Evolutionary conservation across 2,888 invertebrate species (phyloP).

Genomic region (Netelia inedita): DNA sequence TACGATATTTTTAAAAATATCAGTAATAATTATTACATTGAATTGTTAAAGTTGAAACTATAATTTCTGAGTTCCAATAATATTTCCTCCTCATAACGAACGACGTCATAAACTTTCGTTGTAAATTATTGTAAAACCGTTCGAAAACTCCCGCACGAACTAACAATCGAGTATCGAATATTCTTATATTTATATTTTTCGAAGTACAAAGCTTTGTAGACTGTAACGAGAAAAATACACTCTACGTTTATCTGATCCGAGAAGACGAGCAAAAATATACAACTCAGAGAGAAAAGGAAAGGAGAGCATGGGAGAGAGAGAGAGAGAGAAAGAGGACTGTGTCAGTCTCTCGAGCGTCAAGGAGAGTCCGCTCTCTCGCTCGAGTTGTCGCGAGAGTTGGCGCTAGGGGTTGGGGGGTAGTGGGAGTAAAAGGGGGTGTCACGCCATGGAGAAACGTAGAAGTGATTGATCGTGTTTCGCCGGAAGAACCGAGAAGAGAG

Average conservation of each 20-base stretch:
- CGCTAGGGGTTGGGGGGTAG: conserved; percentile 76
- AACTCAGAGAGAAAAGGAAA: conserved; percentile 59
- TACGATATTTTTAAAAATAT: no score
- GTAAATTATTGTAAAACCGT: conserved; percentile 16
- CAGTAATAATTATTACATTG: no score
- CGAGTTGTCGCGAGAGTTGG: conserved; percentile 49
- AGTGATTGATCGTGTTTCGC: conserved; percentile 85
- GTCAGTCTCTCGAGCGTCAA: conserved; percentile 66
- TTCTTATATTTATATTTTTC: conserved; percentile 23
- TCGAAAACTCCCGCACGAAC: background rate
- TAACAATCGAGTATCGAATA: conserved; percentile 26
- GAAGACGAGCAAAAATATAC: conserved; percentile 49
- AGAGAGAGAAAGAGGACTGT: conserved; percentile 41
- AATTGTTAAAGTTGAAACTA: no score
- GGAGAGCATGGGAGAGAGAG: conserved; percentile 35
- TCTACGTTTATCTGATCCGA: conserved; percentile 55
- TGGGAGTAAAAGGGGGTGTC: conserved; percentile 82
- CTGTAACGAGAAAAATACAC: conserved; percentile 55
- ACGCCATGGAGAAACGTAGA: conserved; percentile 82
- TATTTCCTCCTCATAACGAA: background rate
- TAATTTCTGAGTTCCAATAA: no score
- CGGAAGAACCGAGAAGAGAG: conserved; percentile 80
- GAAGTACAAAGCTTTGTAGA: conserved; percentile 17
- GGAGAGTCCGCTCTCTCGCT: conserved; percentile 63
- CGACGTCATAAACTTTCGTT: background rate